Evolutionary conservation across 1,140 invertebrate species (phyloP), one percentile per base, ranked within the genome.

Genomic region (Drosophila murphyi): DNA sequence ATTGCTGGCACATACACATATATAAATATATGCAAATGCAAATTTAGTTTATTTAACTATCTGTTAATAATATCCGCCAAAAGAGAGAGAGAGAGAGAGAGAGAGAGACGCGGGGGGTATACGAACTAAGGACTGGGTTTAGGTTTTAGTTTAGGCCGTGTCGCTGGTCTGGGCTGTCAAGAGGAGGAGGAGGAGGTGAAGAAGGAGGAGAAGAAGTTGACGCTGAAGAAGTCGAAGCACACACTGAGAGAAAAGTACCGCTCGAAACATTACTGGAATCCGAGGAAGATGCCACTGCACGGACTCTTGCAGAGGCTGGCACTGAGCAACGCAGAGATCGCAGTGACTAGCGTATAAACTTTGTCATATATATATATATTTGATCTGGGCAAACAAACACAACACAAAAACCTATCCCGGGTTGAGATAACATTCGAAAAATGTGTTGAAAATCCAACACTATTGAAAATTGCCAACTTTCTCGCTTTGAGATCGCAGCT

Each of bases 201-300:
- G n/a, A n/a, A 5, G 8, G 8, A 20, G 12, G 12, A 50, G 51
- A n/a, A 35, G 12, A 34, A 32, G 39, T 10, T 10, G 31, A 29
- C 6, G 12, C n/a, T 51, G 45, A 7, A 28, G 20, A n/a, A 6
- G 37, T 7, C 6, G 6, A 12, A 10, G 20, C 20, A 20, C 1
- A 20, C 20, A 37, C 12, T 2, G 31, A 34, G 41, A 56, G 74
- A 76, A 52, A 41, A 29, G 54, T 78, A n/a, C 10, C 54, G 59
- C 50, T 48, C 20, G 20, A 20, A 20, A 20, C 20, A 20, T 20
- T 20, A 20, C 20, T 4, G 8, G 32, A 52, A 41, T n/a, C 48
- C 51, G 57, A 61, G 78, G 75, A 57, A 55, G 48, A 72, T 79
- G 78, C 78, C 78, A 29, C 71, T 80, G 65, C 78, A 70, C 61